A percentile compares a stretch with the other conserved stretches of the same genome.
Conservation (phyloP, 2,113 vertebrate genomes). For the Chauna torquata region DNA sequence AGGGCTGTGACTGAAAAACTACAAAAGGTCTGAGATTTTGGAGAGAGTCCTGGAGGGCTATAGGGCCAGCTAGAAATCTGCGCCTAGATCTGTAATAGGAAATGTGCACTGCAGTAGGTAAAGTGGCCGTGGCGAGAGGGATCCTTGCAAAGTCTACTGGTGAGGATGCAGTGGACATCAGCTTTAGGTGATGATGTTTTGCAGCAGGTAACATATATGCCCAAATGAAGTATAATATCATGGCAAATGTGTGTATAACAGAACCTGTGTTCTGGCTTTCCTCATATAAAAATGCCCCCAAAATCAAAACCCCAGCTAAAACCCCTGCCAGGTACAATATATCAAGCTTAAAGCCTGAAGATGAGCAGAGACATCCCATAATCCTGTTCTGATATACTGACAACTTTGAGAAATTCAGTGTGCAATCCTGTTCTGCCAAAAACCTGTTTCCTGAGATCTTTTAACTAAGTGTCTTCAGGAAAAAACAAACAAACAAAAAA, state of each 20-base stretch:
- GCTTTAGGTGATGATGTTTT: background rate
- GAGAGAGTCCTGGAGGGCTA: background rate
- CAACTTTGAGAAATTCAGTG: background rate
- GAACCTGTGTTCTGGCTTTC: background rate
- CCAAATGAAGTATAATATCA: background rate
- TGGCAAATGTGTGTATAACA: background rate
- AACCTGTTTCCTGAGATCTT: background rate
- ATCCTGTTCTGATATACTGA: background rate
- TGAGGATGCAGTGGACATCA: background rate
- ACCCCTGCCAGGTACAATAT: background rate
- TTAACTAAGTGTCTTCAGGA: background rate
- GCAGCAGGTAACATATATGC: background rate
- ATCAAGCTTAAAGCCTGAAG: background rate
- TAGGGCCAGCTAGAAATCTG: background rate
- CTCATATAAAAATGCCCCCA: background rate
- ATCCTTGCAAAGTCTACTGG: background rate
- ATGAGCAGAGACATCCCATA: background rate
- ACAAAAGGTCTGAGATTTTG: background rate
- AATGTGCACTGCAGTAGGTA: background rate
- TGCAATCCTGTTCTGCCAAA: background rate
- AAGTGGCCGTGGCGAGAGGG: background rate
- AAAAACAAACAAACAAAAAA: background rate
- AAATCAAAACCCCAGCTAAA: background rate
- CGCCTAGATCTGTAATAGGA: background rate
- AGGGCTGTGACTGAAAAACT: background rate